phyloP scores from a whole-genome alignment of 2,113 vertebrate species.

The Crotalus viridis region DNA sequence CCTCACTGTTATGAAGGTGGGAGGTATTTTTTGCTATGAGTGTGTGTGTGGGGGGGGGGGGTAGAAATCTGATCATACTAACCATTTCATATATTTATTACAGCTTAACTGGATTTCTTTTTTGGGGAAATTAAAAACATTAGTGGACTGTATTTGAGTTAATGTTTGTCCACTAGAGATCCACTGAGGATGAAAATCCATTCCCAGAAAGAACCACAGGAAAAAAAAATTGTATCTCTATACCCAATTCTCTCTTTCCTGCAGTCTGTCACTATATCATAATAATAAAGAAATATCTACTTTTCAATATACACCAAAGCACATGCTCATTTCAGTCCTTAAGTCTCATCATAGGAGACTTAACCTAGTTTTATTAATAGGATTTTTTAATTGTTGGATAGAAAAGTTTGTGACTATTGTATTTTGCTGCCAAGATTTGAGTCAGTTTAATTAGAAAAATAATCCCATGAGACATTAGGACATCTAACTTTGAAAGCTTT shows the following conservation, averaged over 20 bases:
- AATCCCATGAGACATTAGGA: constrained; percentile 24
- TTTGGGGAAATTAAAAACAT: background rate
- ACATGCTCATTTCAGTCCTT: background rate
- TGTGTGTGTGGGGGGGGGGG: too few species aligned
- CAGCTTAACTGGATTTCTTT: background rate
- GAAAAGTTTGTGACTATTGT: background rate
- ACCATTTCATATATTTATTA: background rate
- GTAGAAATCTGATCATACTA: background rate
- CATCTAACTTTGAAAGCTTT: constrained; percentile 38
- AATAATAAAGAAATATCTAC: background rate
- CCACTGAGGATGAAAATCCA: background rate
- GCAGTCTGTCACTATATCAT: background rate
- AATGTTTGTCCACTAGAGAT: background rate
- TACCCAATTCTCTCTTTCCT: background rate
- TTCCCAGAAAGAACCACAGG: background rate
- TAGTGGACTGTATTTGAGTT: background rate
- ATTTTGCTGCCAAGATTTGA: background rate
- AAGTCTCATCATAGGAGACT: background rate
- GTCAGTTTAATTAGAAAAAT: constrained; percentile 12
- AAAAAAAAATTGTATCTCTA: background rate
- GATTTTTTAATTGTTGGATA: background rate
- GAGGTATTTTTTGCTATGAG: background rate
- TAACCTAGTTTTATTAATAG: background rate
- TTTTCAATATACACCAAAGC: background rate
- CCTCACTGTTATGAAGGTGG: background rate